A percentile compares a stretch with the other conserved stretches of the same genome.
Conservation (phyloP, 2,797 vertebrate genomes). For the Lates japonicus region DNA sequence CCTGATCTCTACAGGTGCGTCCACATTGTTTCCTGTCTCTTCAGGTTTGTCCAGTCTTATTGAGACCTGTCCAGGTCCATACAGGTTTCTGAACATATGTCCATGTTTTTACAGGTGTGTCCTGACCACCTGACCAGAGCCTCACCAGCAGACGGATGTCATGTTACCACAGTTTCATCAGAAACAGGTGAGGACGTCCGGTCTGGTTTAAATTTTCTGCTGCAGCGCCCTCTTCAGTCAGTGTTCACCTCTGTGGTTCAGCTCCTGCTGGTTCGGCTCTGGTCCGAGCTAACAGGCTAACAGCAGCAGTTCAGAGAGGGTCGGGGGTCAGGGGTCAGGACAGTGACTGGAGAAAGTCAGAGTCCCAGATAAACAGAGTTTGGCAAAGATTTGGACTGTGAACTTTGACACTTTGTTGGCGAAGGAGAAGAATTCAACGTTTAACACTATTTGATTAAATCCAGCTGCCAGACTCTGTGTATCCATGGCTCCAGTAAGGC, state of each 20-base stretch:
- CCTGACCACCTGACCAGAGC: not conserved
- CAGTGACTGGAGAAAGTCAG: too few relatives aligned
- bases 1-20: not conserved
- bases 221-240: not conserved
- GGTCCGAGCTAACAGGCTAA: not conserved
- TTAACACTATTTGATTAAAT: too few relatives aligned
- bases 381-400: not conserved
- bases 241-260: not conserved
- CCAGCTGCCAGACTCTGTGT: conserved; percentile 8
- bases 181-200: not conserved
- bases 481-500: conserved; percentile 13
- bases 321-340: not conserved
- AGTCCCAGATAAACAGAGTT: not conserved
- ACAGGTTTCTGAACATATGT: too few relatives aligned
- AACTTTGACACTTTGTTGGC: not conserved
- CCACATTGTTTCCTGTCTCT: too few relatives aligned
- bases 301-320: not conserved
- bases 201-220: not conserved
- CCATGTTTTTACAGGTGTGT: not conserved
- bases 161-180: not conserved
- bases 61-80: not conserved
- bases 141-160: not conserved
- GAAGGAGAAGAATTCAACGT: too few relatives aligned
- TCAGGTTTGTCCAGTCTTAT: not conserved
- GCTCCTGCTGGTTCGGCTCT: not conserved